A percentile compares a stretch with the other conserved stretches of the same genome.
phyloP scores from a whole-genome alignment of 1,140 invertebrate genomes.

The Archivesica marissinica region DNA sequence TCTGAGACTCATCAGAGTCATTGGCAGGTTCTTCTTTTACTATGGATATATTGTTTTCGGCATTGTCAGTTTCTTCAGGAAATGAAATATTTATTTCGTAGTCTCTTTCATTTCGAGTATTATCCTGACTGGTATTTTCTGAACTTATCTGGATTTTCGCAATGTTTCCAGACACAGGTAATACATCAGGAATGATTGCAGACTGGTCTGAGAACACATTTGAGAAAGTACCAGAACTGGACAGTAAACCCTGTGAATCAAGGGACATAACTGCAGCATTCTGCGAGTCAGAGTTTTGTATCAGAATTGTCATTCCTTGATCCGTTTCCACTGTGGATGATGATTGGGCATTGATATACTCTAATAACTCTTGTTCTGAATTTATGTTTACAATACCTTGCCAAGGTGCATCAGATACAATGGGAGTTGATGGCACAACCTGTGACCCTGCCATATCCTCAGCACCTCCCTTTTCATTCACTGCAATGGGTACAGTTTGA shows the following conservation, averaged over 20 bases:
- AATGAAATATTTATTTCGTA: not conserved
- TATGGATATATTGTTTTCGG: not conserved
- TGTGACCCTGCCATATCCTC: not conserved
- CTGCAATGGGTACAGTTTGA: not conserved
- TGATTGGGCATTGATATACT: conserved; percentile 48
- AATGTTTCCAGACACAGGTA: conserved; percentile 22
- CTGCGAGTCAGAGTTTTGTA: conserved; percentile 47
- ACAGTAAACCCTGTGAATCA: conserved; percentile 37
- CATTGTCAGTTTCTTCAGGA: not conserved
- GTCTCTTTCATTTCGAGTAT: not conserved
- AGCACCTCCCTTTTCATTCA: conserved; percentile 50
- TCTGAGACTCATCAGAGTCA: conserved; percentile 25
- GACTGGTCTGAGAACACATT: conserved; percentile 44
- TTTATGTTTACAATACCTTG: conserved; percentile 58
- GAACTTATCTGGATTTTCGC: conserved; percentile 35
- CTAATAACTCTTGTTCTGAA: conserved; percentile 54
- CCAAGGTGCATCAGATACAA: conserved; percentile 51
- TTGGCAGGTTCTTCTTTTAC: conserved; percentile 14
- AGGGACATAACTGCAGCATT: conserved; percentile 40
- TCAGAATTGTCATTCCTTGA: conserved; percentile 53
- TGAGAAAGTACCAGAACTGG: conserved; percentile 7
- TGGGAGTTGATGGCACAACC: not conserved
- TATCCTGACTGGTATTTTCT: not conserved
- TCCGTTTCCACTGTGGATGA: conserved; percentile 27
- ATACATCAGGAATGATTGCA: conserved; percentile 38